Evolutionary conservation across 2,797 vertebrate species (phyloP).

Genomic region (Mareca strepera): DNA sequence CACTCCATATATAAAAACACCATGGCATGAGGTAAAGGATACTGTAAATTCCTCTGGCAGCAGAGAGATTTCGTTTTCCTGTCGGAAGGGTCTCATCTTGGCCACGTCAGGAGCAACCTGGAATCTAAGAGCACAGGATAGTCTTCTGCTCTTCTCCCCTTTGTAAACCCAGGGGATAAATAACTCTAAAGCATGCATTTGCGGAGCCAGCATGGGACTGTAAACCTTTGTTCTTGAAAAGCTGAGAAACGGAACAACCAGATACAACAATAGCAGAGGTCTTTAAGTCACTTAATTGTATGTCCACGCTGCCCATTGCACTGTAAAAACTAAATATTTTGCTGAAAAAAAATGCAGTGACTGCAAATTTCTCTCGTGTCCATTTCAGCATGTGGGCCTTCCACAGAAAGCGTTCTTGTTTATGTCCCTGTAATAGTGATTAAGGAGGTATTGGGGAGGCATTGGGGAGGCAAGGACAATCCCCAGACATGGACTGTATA

Average conservation of each 20-base stretch:
- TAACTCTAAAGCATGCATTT: background rate
- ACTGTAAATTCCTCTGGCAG: background rate
- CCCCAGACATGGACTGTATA: no score
- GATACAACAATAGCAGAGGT: background rate
- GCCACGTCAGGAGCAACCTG: background rate
- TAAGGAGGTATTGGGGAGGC: no score
- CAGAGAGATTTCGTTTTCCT: background rate
- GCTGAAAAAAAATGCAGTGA: background rate
- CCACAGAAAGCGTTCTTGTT: background rate
- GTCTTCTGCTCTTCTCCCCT: background rate
- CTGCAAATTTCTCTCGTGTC: background rate
- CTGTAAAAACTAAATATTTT: background rate
- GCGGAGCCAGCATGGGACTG: background rate
- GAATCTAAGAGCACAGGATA: background rate
- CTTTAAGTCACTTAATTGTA: background rate
- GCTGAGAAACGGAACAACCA: background rate
- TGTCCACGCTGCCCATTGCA: background rate
- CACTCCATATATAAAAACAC: background rate
- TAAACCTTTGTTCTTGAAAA: background rate
- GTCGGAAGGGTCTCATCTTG: background rate
- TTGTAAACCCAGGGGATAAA: background rate
- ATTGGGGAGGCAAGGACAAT: no score
- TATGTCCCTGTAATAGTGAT: background rate
- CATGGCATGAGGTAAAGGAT: rapidly evolving
- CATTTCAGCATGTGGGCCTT: background rate